Evolutionary conservation across 2,888 invertebrate species (phyloP).

Genomic region (Anthoptus insignis): DNA sequence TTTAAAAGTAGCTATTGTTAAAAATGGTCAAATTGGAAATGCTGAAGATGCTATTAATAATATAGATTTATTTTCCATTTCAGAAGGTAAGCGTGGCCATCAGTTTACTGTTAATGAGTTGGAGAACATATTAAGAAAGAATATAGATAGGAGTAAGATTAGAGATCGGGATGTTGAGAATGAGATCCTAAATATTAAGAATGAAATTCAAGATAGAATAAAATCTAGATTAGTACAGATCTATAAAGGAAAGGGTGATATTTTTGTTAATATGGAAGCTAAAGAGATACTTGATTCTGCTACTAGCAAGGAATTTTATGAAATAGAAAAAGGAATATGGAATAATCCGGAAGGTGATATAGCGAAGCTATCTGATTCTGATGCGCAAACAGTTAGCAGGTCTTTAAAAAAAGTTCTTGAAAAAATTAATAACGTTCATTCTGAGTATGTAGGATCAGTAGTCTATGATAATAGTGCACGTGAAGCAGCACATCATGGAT

Average conservation of each 20-base stretch:
- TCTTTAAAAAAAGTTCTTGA: too few relatives aligned
- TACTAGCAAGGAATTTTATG: neutral
- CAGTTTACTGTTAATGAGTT: too few relatives aligned
- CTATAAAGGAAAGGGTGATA: neutral
- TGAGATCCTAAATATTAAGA: too few relatives aligned
- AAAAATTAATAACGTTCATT: too few relatives aligned
- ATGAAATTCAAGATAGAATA: neutral
- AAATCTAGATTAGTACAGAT: neutral
- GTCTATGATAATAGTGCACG: neutral
- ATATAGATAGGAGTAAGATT: too few relatives aligned
- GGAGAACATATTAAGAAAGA: neutral
- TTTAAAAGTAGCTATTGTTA: constrained; percentile 4
- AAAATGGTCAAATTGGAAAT: neutral
- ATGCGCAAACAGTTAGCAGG: too few relatives aligned
- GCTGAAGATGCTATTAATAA: neutral
- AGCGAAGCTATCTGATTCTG: too few relatives aligned
- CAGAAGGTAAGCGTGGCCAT: too few relatives aligned
- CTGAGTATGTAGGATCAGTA: too few relatives aligned
- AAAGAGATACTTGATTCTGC: too few relatives aligned
- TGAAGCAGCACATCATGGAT: constrained; percentile 5
- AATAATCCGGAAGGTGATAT: too few relatives aligned
- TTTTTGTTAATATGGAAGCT: neutral
- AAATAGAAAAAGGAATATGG: neutral
- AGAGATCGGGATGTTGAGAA: too few relatives aligned
- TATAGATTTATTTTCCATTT: neutral